Conservation (phyloP, 2,797 vertebrate genomes). For the Dromococcyx pavoninus region DNA sequence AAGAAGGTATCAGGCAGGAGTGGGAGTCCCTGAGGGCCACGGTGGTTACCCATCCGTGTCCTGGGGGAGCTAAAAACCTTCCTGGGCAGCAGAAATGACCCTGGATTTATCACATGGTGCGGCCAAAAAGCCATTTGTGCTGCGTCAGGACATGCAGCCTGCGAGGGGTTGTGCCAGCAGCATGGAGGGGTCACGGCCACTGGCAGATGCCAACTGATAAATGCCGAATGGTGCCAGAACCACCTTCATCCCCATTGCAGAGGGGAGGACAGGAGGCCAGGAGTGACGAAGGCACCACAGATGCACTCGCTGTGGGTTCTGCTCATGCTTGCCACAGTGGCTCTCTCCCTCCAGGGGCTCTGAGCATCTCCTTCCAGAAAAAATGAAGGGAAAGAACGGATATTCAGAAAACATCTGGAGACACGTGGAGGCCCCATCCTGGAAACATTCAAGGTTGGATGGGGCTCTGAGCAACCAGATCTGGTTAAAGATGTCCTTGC, state of each 20-base stretch:
- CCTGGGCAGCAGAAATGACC: neutral
- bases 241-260: neutral
- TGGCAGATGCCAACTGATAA: neutral
- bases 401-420: neutral
- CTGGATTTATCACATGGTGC: accelerated
- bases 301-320: neutral
- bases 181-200: neutral
- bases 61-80: neutral
- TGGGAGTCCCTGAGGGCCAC: neutral
- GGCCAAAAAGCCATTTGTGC: neutral
- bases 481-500: too few relatives aligned
- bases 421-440: neutral
- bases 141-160: neutral
- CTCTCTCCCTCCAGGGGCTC: neutral
- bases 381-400: neutral
- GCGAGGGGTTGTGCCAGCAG: neutral
- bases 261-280: neutral
- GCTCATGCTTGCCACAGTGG: accelerated
- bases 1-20: neutral
- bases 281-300: accelerated
- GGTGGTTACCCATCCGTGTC: accelerated
- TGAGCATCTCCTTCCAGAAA: neutral
- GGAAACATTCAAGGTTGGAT: too few relatives aligned
- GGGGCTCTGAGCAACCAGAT: too few relatives aligned
- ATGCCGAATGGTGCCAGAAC: neutral